Base-by-base conservation (phyloP, 2,113 vertebrate genomes). In the Planiliza haematocheilus region DNA sequence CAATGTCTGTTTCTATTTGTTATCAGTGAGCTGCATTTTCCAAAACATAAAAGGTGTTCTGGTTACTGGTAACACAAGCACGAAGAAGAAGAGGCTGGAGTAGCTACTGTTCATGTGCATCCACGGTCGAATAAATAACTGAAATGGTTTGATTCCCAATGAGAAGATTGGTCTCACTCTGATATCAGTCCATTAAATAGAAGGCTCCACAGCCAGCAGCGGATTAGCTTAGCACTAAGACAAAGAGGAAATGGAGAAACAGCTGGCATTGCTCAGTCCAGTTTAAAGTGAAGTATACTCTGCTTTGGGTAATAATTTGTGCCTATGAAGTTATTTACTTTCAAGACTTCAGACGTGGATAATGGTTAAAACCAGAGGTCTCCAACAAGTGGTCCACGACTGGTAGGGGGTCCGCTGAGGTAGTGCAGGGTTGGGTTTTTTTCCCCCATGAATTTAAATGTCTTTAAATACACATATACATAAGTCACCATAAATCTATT, bases 31-130 rank as follows among this genome's bases (percentile, higher is more conserved):
- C 12, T 45, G 4, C 18, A 17, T 13, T 16, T 55, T 72, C 51
- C 53, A 18, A 36, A 43, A 51, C 24, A 5, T 30, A 36, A 42
- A 1, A 11, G 2, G 4, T 53, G n/a, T 1, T 70, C 48, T 13
- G 41, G 52, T 41, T 50, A 60, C 39, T 12, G 18, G 58, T 64
- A 45, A 67, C 61, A 30, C 6, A 37, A 17, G 64, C n/a, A n/a
- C n/a, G n/a, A n/a, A n/a, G n/a, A n/a, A n/a, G 61, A 67, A 61
- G 61, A 21, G 7, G 2, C 24, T 30, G 24, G 24, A 30, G 24
- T 14, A 10, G 9, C 11, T n/a, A 38, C 16, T 39, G 13, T 45
- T 24, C 11, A 4, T 77, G 51, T 50, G 53, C 57, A 12, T 4
- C 43, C 7, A 8, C n/a, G n/a, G n/a, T n/a, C n/a, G n/a, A 5